A percentile compares a stretch with the other conserved stretches of the same genome.
phyloP scores from a whole-genome alignment of 1,140 invertebrate genomes.

The Anastrepha ludens region DNA sequence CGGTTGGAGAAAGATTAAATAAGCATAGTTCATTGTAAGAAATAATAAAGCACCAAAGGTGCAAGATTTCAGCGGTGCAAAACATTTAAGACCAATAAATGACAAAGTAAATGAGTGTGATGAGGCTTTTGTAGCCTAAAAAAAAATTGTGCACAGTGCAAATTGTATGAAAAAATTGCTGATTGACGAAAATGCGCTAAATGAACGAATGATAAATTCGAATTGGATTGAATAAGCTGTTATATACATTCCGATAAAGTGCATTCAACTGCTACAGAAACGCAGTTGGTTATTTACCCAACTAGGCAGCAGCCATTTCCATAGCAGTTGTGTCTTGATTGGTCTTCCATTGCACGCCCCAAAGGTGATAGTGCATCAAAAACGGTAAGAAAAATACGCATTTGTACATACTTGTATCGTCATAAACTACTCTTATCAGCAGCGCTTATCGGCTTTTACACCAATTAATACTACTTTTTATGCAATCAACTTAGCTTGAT shows the following conservation, averaged over 20 bases:
- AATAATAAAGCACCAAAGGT: not conserved
- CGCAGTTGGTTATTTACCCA: conserved; percentile 9
- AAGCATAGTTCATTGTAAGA: not conserved
- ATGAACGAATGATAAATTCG: not conserved
- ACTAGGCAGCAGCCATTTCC: not conserved
- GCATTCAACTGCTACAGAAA: conserved; percentile 26
- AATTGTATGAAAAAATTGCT: not conserved
- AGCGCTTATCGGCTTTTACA: conserved; percentile 32
- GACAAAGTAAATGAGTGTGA: not conserved
- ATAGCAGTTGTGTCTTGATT: not conserved
- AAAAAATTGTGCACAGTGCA: not conserved
- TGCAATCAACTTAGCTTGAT: not conserved
- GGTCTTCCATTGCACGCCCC: not conserved
- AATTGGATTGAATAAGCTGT: conserved; percentile 24
- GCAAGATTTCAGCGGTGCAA: not conserved
- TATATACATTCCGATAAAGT: conserved; percentile 39
- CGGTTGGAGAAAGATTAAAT: not conserved
- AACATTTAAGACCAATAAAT: not conserved
- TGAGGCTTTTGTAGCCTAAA: not conserved
- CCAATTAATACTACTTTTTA: not conserved
- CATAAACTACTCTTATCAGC: not conserved
- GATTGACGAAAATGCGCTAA: not conserved
- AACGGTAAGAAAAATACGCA: not conserved
- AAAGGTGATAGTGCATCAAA: not conserved
- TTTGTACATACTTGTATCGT: not conserved